Evolutionary conservation across 2,888 invertebrate genomes (phyloP).

Genomic region (Phengaris alcon): DNA sequence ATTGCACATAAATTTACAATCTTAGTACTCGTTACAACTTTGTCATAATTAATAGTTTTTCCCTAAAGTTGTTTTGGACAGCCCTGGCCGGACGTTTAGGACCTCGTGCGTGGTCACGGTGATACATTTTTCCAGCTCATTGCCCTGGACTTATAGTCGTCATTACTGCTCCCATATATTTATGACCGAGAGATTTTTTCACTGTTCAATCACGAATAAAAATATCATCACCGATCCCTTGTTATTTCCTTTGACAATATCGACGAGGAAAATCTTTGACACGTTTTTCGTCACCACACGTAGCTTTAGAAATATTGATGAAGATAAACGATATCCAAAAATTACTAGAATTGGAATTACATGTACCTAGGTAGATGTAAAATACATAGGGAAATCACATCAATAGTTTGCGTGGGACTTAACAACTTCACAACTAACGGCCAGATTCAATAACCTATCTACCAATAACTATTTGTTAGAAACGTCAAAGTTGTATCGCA

Average conservation of each 20-base stretch:
- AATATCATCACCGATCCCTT: constrained; percentile 30
- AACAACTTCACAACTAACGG: too few species aligned
- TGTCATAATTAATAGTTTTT: neutral
- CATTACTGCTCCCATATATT: constrained; percentile 69
- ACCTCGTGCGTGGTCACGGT: constrained; percentile 53
- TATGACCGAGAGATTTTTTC: constrained; percentile 58
- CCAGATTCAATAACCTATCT: too few species aligned
- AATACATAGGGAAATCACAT: neutral
- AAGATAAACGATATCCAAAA: too few species aligned
- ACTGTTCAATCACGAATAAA: constrained; percentile 61
- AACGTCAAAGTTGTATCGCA: too few species aligned
- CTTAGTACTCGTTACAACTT: neutral
- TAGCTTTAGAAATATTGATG: neutral
- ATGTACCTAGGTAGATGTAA: too few species aligned
- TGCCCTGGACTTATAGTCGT: constrained; percentile 66
- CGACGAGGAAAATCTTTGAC: neutral
- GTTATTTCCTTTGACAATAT: constrained; percentile 21
- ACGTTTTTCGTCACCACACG: constrained; percentile 3
- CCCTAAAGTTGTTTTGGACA: neutral
- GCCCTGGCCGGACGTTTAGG: constrained; percentile 32
- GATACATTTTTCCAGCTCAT: constrained; percentile 69
- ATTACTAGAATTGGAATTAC: too few species aligned
- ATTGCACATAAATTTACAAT: too few species aligned
- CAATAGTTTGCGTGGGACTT: too few species aligned
- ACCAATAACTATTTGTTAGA: too few species aligned